Base-by-base conservation (phyloP, 2,113 vertebrate species). In the Noturus placidus region DNA sequence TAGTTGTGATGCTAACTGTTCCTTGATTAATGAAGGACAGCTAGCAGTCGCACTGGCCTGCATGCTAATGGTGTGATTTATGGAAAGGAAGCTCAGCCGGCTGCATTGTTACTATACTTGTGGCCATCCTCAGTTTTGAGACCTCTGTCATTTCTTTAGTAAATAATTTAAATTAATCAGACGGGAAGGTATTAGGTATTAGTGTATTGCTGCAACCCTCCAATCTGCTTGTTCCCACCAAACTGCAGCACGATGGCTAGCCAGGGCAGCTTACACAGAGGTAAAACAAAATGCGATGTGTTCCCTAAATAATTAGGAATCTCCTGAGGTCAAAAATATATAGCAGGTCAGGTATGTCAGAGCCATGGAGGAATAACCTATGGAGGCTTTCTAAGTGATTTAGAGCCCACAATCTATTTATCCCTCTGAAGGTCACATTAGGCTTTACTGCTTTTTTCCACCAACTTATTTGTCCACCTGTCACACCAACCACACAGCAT, bases 51-150 rank as follows among this genome's bases (percentile, higher is more conserved):
- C 42, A 19, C 67, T 87, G 79, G 46, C 33, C 30, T 87, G 77
- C 74, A 86, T 80, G 85, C 61, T 86, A 86, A 86, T 80, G 11
- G 14, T 22, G 22, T 81, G 85, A 81, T 81, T 87, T 70, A 86
- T 80, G n/a, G 30, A 57, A 87, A 11, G 46, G 25, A 42, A 35
- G 30, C 46, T 35, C 0, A 56, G 85, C 74, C 33, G 38, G 76
- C 9, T 67, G 56, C 33, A 81, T 38, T 81, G 79, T 59, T 81
- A 59, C 56, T 38, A 61, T 38, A 20, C 30, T 35, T 81, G 79
- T 59, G 4, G 17, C 22, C 9, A 61, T 61, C 5, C 79, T 27
- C 57, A 46, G 38, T 35, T 30, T 61, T 61, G 46, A 20, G 20
- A 42, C 7, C 69, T 50, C 46, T 50, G 46, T 63, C 38, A 83